Percentiles rank a stretch among this genome's conserved stretches.
These are phyloP conservation scores for Caenorhabditis zanzibari DNA, from an alignment of 2,888 invertebrate species.

Conservation along the genomic window DNA sequence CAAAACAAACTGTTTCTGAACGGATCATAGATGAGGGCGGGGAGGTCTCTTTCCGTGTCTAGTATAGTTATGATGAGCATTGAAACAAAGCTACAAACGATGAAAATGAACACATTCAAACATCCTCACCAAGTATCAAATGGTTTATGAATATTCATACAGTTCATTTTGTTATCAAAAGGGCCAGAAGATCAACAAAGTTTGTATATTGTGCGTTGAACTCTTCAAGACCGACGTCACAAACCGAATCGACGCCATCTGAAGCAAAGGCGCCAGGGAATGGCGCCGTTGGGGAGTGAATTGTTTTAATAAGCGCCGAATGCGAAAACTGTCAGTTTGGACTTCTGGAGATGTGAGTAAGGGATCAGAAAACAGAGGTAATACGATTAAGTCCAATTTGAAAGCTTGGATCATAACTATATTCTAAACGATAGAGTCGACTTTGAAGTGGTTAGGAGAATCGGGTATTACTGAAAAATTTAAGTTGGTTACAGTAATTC, in stretches of 20 bases:
- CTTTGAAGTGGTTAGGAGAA: not conserved
- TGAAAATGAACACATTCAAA: conserved; percentile 12
- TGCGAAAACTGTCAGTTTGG: not conserved
- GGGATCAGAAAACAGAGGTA: not conserved
- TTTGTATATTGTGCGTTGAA: not conserved
- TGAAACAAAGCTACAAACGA: conserved; percentile 31
- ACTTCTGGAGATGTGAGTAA: not conserved
- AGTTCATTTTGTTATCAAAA: not conserved
- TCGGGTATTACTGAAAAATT: too few relatives aligned
- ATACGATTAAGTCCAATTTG: not conserved
- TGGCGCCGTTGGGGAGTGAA: not conserved
- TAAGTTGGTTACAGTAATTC: too few relatives aligned
- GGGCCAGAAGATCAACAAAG: not conserved
- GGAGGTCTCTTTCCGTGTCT: not conserved
- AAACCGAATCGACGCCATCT: not conserved
- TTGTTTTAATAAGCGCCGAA: not conserved
- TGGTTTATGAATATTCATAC: conserved; percentile 3
- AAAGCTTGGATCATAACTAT: too few relatives aligned
- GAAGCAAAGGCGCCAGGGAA: not conserved
- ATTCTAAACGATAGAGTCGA: too few relatives aligned
- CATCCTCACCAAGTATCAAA: conserved; percentile 1
- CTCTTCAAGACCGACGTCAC: not conserved
- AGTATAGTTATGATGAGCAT: conserved; percentile 25
- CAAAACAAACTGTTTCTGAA: conserved; percentile 10
- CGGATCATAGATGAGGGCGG: conserved; percentile 1